phyloP scores from a whole-genome alignment of 1,140 invertebrate genomes.

The Papilio machaon region DNA sequence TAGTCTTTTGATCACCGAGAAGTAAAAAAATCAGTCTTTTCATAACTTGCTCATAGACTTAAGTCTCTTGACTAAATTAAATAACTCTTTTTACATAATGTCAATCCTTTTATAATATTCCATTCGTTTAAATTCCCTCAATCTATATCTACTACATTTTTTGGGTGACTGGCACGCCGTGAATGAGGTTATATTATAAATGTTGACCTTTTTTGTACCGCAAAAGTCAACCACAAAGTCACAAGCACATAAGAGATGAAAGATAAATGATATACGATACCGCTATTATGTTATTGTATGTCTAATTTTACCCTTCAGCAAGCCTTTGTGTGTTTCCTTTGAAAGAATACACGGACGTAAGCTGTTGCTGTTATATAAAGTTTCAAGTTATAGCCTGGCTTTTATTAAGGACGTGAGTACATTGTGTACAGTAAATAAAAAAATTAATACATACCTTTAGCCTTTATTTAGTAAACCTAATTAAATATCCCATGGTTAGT shows the following conservation, averaged over 20 bases:
- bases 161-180: not conserved
- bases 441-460: not conserved
- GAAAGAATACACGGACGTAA: constrained; percentile 1
- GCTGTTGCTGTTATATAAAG: not conserved
- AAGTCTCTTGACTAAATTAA: too few species aligned
- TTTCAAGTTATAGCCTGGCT: not conserved
- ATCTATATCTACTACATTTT: not conserved
- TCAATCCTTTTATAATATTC: not conserved
- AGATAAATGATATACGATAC: constrained; percentile 20
- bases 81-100: too few species aligned
- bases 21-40: too few species aligned
- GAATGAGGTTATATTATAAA: not conserved
- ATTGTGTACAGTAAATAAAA: not conserved
- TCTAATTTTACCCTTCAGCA: constrained; percentile 14
- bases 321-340: not conserved
- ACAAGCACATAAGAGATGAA: constrained; percentile 15
- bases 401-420: not conserved
- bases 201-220: not conserved
- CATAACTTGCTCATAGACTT: too few species aligned
- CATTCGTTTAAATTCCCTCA: not conserved
- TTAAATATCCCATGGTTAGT: not conserved
- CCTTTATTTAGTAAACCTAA: not conserved
- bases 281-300: constrained; percentile 24
- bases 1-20: too few species aligned
- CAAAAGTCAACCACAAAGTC: not conserved